Base-by-base conservation (phyloP, 2,113 vertebrate genomes). In the Epinephelus lanceolatus region DNA sequence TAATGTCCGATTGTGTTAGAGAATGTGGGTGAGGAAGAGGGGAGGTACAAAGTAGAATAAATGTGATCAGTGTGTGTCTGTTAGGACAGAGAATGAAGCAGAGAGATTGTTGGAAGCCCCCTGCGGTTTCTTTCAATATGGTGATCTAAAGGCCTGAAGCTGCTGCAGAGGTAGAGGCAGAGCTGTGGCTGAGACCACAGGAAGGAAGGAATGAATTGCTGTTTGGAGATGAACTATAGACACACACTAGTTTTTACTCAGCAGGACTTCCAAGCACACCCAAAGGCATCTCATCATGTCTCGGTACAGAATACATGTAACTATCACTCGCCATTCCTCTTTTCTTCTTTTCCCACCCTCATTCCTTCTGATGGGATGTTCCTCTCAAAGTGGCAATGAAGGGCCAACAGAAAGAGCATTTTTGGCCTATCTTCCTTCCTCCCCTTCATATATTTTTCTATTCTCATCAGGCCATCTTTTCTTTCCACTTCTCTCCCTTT, bases 211-310 rank as follows among this genome's bases (percentile, higher is more conserved):
- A 78, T 69, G 62, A 85, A 86, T 71, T 52, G 63, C 74, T 73
- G 68, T 86, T 85, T 71, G 76, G 73, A 79, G 60, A 77, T 56
- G 67, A 88, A 82, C 56, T 56, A 62, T 4, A 67, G 80, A 75
- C 53, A 80, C 72, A 78, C 33, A 71, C 57, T 27, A 72, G 71
- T 87, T 89, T 78, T 47, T 76, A 45, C 84, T 90, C 87, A 81
- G 86, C 57, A 0, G 84, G 84, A 53, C 30, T 45, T 71, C 80
- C 53, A 40, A 67, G 67, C 69, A 60, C 55, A 76, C 49, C 86
- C 45, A 11, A 49, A 74, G 79, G 76, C 72, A 86, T 79, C 66
- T 78, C 77, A 76, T 86, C 65, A 66, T 53, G 30, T 49, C 40
- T 75, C 61, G 63, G 30, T 73, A 45, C 11, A 3, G 42, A 11